Evolutionary conservation across 1,140 invertebrate genomes (phyloP), one percentile per base, ranked within the genome.

Genomic region (Dendrolimus punctatus): DNA sequence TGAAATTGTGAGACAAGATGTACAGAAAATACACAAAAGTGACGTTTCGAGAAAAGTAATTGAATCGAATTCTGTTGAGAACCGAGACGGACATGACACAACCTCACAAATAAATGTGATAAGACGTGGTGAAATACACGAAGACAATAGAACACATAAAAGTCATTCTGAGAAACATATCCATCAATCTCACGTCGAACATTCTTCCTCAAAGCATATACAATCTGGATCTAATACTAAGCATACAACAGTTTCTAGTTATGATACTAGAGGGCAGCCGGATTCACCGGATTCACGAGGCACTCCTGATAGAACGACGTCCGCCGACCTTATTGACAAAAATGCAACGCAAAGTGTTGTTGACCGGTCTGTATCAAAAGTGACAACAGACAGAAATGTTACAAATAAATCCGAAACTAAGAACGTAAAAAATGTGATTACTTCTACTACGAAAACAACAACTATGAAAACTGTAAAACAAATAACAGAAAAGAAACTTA

Each of bases 401-500:
- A 49, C 65, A 40, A 68, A 71, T 49, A 81, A 70, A 65, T 57
- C 48, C 6, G 76, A 81, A 57, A 60, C 61, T 8, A 77, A 58
- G 58, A 73, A 65, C 52, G 48, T 72, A 5, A 82, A 70, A 62
- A 74, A 58, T 40, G 51, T 74, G 43, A 68, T 73, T 48, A 66
- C 68, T 39, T 68, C 78, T 51, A 72, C 66, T 40, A 78, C 75
- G 8, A 85, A 84, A 60, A 73, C 66, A n/a, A 71, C 78, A 50
- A 71, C 66, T 40, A 78, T 73, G 7, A 85, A 84, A 60, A 73
- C 66, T 8, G 70, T 76, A 42, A 85, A 84, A 64, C 77, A 84
- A 72, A 64, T 85, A 49, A 73, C 80, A 46, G 82, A 85, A 68
- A 85, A 83, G 64, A 85, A 85, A 63, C 61, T 85, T 10, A 78